These are phyloP conservation scores for Sesamia nonagrioides DNA, from an alignment of 1,140 invertebrate genomes.

Conservation along the genomic window DNA sequence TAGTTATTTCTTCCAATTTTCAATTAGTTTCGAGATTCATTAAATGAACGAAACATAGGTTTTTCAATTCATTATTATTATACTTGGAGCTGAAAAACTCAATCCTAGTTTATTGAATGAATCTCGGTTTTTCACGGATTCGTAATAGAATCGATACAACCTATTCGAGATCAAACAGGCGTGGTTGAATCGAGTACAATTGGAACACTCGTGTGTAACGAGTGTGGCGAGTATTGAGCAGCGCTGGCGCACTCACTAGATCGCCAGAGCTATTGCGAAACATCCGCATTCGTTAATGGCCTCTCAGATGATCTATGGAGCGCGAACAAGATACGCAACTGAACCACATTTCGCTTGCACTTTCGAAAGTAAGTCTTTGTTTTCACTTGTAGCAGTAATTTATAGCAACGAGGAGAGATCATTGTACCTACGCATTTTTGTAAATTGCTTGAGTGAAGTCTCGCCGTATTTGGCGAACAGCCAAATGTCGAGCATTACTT, in stretches of 20 bases:
- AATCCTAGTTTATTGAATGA: no score
- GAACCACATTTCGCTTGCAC: conserved; percentile 76
- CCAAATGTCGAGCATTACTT: conserved; percentile 64
- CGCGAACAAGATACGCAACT: conserved; percentile 56
- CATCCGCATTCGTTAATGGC: conserved; percentile 68
- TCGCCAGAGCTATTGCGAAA: conserved; percentile 55
- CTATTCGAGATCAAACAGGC: background rate
- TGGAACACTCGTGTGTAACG: background rate
- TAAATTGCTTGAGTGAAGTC: conserved; percentile 68
- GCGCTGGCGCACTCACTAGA: conserved; percentile 39
- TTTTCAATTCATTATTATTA: no score
- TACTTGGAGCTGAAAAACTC: no score
- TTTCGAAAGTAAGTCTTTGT: conserved; percentile 85
- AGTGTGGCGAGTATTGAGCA: conserved; percentile 43
- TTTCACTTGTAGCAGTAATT: conserved; percentile 81
- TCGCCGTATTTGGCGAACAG: conserved; percentile 64
- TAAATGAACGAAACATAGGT: no score
- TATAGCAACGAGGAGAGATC: conserved; percentile 81
- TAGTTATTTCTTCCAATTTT: no score
- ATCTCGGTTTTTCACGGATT: no score
- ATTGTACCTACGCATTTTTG: conserved; percentile 75
- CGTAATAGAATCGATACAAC: background rate
- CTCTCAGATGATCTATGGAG: conserved; percentile 67
- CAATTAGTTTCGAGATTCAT: no score
- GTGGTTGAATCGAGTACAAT: background rate